Base-by-base conservation (phyloP, 2,888 invertebrate species). In the Sthenelais limicola region DNA sequence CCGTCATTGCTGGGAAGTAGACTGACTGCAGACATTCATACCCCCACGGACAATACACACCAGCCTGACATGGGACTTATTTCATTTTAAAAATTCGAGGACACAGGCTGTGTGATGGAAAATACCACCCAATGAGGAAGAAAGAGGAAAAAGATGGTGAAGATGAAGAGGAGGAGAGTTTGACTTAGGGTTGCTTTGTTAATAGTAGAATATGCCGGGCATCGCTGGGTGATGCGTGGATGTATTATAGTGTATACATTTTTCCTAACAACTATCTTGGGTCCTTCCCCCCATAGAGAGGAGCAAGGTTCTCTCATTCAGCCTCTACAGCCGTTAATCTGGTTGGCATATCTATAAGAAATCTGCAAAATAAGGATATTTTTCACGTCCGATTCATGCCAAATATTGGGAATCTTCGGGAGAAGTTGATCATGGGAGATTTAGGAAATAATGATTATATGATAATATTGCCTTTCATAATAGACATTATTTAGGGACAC, bases 371-470 rank as follows among this genome's bases (percentile, higher is more conserved):
- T 4, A 21, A 62, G 35, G 21, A n/a, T 24, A 62, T 62, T 62
- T 62, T 62, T 62, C 43, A 26, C 62, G 43, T 62, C 62, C 62
- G 43, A 38, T 62, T 24, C 62, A 62, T 38, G 62, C 62, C 62
- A 62, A 62, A 62, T n/a, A 62, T 3, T 5, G 43, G n/a, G 18
- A 26, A n/a, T 30, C 26, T 30, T 15, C 3, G 12, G 3, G 2
- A 56, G 26, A 21, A 15, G n/a, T 21, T 18, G 18, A 32, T 56
- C 9, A 56, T 56, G 30, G 56, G 43, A 43, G 43, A 43, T 43
- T 43, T 43, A 12, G 43, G 43, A 18, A 12, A 43, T 2, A 28
- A 2, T 9, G 21, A 38, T 35, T 43, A 21, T 62, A 62, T 18
- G 7, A 35, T 3, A 58, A 56, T 28, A 35, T 43, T 21, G 12